A percentile compares a stretch with the other conserved stretches of the same genome.
Conservation (phyloP, 2,797 vertebrate species). For the Arremon brunneinucha region DNA sequence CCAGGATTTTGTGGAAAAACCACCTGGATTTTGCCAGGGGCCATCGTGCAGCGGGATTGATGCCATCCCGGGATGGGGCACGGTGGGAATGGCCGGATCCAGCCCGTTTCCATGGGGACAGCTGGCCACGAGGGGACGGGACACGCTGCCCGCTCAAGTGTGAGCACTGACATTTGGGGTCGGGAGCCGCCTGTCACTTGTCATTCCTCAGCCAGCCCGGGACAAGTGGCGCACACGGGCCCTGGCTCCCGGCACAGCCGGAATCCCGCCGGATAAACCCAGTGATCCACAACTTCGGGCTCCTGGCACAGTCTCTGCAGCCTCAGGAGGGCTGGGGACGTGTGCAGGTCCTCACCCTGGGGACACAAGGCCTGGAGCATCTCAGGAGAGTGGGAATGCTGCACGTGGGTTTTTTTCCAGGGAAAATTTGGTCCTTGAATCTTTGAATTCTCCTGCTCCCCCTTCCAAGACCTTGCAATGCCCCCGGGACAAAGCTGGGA, state of each 20-base stretch:
- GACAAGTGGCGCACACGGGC: rapidly evolving
- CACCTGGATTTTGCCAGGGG: background rate
- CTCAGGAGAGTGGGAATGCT: rapidly evolving
- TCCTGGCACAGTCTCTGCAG: rapidly evolving
- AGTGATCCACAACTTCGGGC: rapidly evolving
- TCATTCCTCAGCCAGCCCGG: background rate
- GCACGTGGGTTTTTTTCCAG: background rate
- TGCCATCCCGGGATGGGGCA: rapidly evolving
- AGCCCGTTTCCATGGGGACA: background rate
- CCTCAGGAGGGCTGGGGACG: rapidly evolving
- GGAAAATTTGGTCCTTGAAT: background rate
- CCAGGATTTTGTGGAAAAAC: background rate
- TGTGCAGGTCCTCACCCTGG: rapidly evolving
- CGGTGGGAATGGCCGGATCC: rapidly evolving
- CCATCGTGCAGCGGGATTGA: rapidly evolving
- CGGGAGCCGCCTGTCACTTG: background rate
- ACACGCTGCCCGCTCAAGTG: background rate
- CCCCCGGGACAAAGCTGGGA: rapidly evolving
- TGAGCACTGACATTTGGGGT: constrained; percentile 28
- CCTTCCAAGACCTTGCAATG: background rate
- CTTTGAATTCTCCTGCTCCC: rapidly evolving
- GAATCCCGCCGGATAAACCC: rapidly evolving
- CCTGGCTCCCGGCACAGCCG: rapidly evolving
- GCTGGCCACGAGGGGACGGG: background rate
- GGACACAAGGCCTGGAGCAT: rapidly evolving